These are phyloP conservation scores for Drosophila obscura DNA, from an alignment of 1,140 invertebrate species.

Conservation along the genomic window DNA sequence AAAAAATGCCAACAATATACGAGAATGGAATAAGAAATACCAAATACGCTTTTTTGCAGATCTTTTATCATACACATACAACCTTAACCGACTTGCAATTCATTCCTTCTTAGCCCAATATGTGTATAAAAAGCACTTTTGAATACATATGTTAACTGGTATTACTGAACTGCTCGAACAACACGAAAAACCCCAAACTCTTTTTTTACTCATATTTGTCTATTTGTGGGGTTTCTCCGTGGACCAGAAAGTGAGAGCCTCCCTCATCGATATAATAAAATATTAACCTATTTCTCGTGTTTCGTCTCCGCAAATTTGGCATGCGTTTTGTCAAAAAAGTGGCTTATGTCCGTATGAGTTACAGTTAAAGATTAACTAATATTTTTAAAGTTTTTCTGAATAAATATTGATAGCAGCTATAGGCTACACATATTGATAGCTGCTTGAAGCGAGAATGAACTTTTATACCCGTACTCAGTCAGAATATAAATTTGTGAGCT, in stretches of 20 bases:
- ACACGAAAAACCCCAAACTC: conserved; percentile 12
- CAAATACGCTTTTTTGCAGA: neutral
- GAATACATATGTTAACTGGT: conserved; percentile 62
- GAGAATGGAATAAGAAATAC: conserved; percentile 3
- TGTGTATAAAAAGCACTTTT: conserved; percentile 63
- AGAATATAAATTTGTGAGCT: too few relatives aligned
- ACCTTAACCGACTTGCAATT: neutral
- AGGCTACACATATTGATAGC: too few relatives aligned
- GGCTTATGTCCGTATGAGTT: too few relatives aligned
- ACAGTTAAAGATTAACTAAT: too few relatives aligned
- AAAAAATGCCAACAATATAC: conserved; percentile 57
- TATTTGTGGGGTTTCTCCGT: conserved; percentile 11
- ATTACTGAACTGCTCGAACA: conserved; percentile 64
- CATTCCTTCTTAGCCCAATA: conserved; percentile 1
- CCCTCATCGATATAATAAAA: conserved; percentile 78
- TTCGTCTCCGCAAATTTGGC: conserved; percentile 78
- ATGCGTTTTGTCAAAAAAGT: conserved; percentile 57
- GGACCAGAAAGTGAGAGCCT: conserved; percentile 11
- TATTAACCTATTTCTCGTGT: conserved; percentile 79
- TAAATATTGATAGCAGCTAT: too few relatives aligned
- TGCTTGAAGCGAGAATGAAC: too few relatives aligned
- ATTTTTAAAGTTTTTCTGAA: too few relatives aligned
- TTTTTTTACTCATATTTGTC: neutral
- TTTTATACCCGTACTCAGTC: too few relatives aligned
- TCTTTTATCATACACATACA: too few relatives aligned